These are phyloP conservation scores for Ceraclea dissimilis DNA, from an alignment of 2,888 invertebrate genomes.

Conservation along the genomic window DNA sequence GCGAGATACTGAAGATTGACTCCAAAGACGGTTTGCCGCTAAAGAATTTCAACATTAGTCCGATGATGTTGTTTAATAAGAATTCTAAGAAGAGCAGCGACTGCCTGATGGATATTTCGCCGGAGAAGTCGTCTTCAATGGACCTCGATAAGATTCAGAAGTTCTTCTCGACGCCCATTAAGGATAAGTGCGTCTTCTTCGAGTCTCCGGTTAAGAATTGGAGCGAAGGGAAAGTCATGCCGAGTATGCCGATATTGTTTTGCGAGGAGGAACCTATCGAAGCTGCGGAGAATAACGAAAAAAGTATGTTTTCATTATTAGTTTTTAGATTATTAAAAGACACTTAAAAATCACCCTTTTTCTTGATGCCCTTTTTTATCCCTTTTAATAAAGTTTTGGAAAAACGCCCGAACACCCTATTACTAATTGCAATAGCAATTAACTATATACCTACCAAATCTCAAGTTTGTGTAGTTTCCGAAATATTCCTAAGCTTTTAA, in stretches of 20 bases:
- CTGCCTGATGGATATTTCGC: background rate
- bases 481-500: no score
- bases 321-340: no score
- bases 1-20: constrained; percentile 9
- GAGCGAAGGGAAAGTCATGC: constrained; percentile 6
- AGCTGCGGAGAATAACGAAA: constrained; percentile 5
- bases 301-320: background rate
- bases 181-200: background rate
- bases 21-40: constrained; percentile 16
- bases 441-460: no score
- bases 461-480: no score
- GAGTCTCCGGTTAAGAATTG: background rate
- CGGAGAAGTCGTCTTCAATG: background rate
- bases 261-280: constrained; percentile 12
- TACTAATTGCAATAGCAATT: no score
- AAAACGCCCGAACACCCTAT: no score
- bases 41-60: constrained; percentile 15
- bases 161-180: constrained; percentile 1
- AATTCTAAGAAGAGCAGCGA: constrained; percentile 7
- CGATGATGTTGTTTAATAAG: constrained; percentile 9
- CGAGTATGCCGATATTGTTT: constrained; percentile 18
- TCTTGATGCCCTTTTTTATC: no score
- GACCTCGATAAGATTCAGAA: constrained; percentile 9
- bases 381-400: no score
- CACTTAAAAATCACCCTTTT: no score